phyloP scores from a whole-genome alignment of 2,888 invertebrate genomes.

The Mythimna ferrago region DNA sequence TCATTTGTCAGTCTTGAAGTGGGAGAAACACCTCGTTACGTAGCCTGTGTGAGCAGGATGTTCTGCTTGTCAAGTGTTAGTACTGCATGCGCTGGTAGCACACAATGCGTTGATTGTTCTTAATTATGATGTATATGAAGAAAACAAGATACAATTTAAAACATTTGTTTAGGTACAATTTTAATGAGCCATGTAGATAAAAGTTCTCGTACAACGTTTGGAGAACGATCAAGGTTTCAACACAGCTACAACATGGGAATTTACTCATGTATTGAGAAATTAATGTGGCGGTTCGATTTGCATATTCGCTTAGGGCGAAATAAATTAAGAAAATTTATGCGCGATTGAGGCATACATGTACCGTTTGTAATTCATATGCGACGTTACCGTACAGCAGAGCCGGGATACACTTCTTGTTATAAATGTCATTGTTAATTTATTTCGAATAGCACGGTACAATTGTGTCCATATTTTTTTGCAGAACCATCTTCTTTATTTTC shows the following conservation, averaged over 20 bases:
- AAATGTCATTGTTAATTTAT: slow-evolving; percentile 18
- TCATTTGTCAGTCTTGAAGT: slow-evolving; percentile 56
- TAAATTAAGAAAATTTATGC: slow-evolving; percentile 57
- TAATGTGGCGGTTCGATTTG: slow-evolving; percentile 53
- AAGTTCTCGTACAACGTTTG: not conserved
- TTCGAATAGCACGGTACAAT: slow-evolving; percentile 23
- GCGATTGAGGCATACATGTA: slow-evolving; percentile 36
- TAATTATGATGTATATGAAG: not conserved
- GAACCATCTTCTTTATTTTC: not conserved
- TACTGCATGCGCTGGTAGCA: not conserved
- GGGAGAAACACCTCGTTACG: slow-evolving; percentile 46
- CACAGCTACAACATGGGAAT: slow-evolving; percentile 30
- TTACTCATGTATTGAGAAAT: slow-evolving; percentile 52
- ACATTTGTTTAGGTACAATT: not conserved
- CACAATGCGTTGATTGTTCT: not conserved
- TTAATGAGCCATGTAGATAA: slow-evolving; percentile 6
- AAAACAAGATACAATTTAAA: not conserved
- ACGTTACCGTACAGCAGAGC: slow-evolving; percentile 14
- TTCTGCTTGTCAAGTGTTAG: slow-evolving; percentile 8
- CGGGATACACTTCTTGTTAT: slow-evolving; percentile 25
- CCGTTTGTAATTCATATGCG: slow-evolving; percentile 36
- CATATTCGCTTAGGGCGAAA: slow-evolving; percentile 54
- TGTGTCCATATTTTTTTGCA: slow-evolving; percentile 8
- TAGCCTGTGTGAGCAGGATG: slow-evolving; percentile 23
- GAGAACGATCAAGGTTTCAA: slow-evolving; percentile 6